Conservation (phyloP, 2,113 vertebrate genomes). For the Cyrtonyx montezumae region DNA sequence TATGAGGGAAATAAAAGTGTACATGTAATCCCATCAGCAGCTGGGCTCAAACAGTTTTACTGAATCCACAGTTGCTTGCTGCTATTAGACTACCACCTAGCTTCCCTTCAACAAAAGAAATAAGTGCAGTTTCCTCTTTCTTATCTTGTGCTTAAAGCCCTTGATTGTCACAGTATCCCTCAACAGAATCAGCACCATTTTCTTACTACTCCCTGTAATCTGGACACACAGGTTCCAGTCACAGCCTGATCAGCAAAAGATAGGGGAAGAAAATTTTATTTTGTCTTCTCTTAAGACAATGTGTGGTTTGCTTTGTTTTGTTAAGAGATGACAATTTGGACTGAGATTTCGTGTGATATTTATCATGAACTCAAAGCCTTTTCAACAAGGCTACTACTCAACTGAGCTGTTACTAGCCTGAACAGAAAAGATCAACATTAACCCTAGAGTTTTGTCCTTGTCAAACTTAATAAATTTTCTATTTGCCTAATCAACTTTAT, state of each 20-base stretch:
- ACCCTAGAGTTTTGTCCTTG: neutral
- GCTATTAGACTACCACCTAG: neutral
- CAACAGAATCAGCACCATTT: neutral
- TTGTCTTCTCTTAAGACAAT: neutral
- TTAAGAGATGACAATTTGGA: neutral
- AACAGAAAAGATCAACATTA: neutral
- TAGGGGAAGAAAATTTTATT: neutral
- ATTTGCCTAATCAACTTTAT: neutral
- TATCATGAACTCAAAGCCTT: neutral
- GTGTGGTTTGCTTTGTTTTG: neutral
- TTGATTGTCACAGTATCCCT: neutral
- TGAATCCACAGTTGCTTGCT: neutral
- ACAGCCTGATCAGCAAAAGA: neutral
- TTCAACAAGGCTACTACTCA: neutral
- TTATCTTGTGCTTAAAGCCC: neutral
- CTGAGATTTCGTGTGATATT: neutral
- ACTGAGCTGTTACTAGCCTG: neutral
- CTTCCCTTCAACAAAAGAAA: neutral
- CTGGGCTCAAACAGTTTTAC: neutral
- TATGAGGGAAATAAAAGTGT: neutral
- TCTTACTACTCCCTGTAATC: neutral
- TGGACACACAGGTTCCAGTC: neutral
- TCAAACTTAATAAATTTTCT: neutral
- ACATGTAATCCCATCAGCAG: neutral
- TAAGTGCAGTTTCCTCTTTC: neutral